Evolutionary conservation across 2,113 vertebrate species (phyloP), one percentile per base, ranked within the genome.

Genomic region (Calidris pugnax): DNA sequence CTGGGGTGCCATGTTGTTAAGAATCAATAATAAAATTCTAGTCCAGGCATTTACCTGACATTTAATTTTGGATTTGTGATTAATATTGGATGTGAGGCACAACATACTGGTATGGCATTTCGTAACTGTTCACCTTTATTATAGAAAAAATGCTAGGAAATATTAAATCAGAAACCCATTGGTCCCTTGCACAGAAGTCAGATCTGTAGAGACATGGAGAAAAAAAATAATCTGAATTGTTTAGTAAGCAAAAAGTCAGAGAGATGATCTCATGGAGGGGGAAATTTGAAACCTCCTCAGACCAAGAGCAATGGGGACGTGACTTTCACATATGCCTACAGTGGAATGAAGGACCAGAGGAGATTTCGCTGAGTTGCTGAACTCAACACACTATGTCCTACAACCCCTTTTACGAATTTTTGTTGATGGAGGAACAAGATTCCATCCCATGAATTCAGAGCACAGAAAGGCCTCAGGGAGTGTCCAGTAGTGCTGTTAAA

Each of bases 11-110:
- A 0, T 33, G 41, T 35, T 78, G 15, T 16, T 64, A 69, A 84
- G 51, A 89, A 69, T 47, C 48, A 47, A 28, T 15, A 79, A 67
- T n/a, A 71, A 48, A 77, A 68, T 28, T 37, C 48, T 39, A 11
- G 3, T 62, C 77, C 27, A 12, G 30, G 12, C 45, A 48, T 48
- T 48, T 48, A 76, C 6, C 5, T 73, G 62, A 37, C 9, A 84
- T 81, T 87, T 87, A 77, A 60, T 71, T 16, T 66, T 74, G 64
- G 64, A 53, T 69, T 77, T 94, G 13, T 56, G 17, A 50, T 86
- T 69, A 55, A 62, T 64, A 32, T 7, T 48, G 12, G 35, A 18
- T 68, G 14, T 43, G 53, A 85, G 16, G 19, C 30, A 69, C 12
- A 69, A 30, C 7, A 20, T 17, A 28, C 8, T 43, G 16, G 4